Evolutionary conservation across 2,113 vertebrate species (phyloP).

Genomic region (Irena cyanogastra): DNA sequence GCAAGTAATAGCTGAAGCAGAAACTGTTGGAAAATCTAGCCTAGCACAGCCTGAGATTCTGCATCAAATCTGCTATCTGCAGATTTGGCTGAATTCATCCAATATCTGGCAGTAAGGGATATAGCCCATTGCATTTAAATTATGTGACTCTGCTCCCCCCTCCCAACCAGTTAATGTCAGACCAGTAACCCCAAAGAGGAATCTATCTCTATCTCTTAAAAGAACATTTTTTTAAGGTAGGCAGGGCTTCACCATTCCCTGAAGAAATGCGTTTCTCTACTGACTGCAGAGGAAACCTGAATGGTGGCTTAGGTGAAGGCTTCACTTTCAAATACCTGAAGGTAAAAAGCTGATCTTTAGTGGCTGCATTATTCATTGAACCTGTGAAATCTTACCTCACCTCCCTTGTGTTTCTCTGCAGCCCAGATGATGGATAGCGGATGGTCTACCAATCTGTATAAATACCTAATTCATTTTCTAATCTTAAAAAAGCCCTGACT

Average conservation of each 20-base stretch:
- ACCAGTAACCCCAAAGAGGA: not conserved
- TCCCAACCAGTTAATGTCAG: not conserved
- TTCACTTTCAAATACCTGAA: not conserved
- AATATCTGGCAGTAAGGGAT: not conserved
- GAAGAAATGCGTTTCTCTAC: not conserved
- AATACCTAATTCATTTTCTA: conserved; percentile 50
- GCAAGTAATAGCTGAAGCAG: not conserved
- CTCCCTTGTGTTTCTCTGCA: not conserved
- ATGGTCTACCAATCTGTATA: not conserved
- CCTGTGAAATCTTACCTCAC: not conserved
- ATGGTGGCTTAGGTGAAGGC: not conserved
- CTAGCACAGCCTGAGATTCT: not conserved
- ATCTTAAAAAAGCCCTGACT: conserved; percentile 30
- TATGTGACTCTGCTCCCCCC: not conserved
- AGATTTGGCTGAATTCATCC: not conserved
- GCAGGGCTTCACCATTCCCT: rapidly evolving
- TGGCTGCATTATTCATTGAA: not conserved
- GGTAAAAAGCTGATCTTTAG: not conserved
- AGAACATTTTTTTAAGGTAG: not conserved
- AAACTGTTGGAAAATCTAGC: not conserved
- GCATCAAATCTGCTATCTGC: not conserved
- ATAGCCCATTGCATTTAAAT: not conserved
- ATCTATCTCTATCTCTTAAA: not conserved
- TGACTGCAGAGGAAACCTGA: not conserved
- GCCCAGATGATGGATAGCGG: not conserved